Evolutionary conservation across 2,888 invertebrate genomes (phyloP).

Genomic region (Agrotis segetum): DNA sequence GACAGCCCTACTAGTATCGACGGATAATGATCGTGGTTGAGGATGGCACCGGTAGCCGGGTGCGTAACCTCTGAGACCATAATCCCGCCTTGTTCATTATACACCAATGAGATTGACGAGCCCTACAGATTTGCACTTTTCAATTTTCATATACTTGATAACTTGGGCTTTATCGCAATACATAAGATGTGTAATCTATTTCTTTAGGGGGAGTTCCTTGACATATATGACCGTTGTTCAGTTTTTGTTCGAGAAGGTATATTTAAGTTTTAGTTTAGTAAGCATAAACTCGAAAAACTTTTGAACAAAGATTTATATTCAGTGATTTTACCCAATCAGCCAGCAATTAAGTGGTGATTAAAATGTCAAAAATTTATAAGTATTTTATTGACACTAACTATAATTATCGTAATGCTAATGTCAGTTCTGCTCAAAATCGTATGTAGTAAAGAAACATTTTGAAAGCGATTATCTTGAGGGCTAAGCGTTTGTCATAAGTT

Average conservation of each 20-base stretch:
- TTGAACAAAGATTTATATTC: not conserved
- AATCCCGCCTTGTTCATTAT: conserved; percentile 87
- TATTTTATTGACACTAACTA: not conserved
- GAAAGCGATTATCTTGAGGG: not conserved
- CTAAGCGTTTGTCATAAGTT: not conserved
- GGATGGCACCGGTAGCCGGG: conserved; percentile 70
- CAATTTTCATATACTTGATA: conserved; percentile 26
- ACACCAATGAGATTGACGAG: conserved; percentile 79
- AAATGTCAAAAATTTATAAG: not conserved
- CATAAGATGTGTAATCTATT: conserved; percentile 8
- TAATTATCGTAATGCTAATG: not conserved
- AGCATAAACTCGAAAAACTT: not conserved
- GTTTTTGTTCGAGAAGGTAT: not conserved
- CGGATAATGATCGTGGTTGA: conserved; percentile 68
- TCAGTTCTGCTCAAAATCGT: not conserved
- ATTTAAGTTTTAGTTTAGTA: not conserved
- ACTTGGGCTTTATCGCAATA: conserved; percentile 16
- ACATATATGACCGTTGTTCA: not conserved
- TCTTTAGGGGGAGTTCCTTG: not conserved
- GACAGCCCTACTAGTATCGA: conserved; percentile 68
- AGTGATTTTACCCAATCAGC: not conserved
- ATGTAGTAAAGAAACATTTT: not conserved
- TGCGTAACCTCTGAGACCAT: conserved; percentile 75
- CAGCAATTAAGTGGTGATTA: not conserved
- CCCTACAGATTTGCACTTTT: conserved; percentile 79